Conservation (phyloP, 2,888 invertebrate species). For the Baronia brevicornis region DNA sequence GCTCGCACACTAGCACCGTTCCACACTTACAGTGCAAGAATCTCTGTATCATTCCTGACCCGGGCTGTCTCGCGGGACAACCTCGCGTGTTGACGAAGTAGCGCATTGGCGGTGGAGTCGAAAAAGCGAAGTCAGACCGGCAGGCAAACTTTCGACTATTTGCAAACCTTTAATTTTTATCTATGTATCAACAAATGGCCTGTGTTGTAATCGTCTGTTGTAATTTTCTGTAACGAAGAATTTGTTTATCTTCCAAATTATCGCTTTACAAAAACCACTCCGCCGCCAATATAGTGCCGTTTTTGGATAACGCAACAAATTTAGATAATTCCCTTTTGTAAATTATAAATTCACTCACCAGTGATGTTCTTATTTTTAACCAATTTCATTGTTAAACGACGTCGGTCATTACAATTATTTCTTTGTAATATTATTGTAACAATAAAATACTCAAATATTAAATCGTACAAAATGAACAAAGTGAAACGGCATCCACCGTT, state of each 20-base stretch:
- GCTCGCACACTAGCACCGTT: conserved; percentile 69
- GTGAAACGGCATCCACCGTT: conserved; percentile 16
- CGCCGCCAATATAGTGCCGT: too few species aligned
- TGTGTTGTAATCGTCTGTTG: neutral
- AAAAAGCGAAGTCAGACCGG: neutral
- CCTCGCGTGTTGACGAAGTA: conserved; percentile 28
- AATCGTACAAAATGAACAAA: conserved; percentile 20
- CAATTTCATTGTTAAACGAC: conserved; percentile 25
- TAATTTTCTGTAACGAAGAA: conserved; percentile 9
- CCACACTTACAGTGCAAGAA: conserved; percentile 60
- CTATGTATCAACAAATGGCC: neutral
- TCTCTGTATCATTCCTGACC: conserved; percentile 40
- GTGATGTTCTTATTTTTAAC: too few species aligned
- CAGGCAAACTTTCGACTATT: neutral
- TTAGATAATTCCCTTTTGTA: conserved; percentile 25
- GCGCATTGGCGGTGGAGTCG: conserved; percentile 21
- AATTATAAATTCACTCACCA: conserved; percentile 25
- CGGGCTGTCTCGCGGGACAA: conserved; percentile 19
- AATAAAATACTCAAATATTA: conserved; percentile 47
- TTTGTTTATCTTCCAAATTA: too few species aligned
- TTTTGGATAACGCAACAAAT: too few species aligned
- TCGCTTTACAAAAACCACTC: too few species aligned
- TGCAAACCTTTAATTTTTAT: too few species aligned
- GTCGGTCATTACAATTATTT: conserved; percentile 29
- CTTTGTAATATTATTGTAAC: conserved; percentile 31